Evolutionary conservation across 2,888 invertebrate species (phyloP), one percentile per base, ranked within the genome.

Genomic region (Nomada flava): DNA sequence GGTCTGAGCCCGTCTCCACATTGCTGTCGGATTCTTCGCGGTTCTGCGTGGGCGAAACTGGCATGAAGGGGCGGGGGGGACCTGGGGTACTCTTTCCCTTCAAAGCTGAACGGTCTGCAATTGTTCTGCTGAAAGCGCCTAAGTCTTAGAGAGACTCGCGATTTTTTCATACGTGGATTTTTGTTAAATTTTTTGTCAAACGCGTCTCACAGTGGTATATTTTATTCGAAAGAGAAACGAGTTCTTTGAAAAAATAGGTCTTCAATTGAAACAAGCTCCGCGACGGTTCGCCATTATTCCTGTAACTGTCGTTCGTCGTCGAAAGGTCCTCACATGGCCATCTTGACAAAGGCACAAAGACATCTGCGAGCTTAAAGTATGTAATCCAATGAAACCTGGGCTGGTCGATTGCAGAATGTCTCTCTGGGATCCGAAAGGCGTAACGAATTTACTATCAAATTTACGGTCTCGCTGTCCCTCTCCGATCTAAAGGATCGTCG

Each of bases 391-490:
- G 73, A 64, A 29, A 18, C 59, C 29, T 36, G 26, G 29, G n/a
- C 73, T 65, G 64, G 63, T 29, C 47, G 63, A 50, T 64, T 52
- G 55, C 65, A 60, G 74, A 42, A 26, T 64, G 57, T 59, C 59
- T 15, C 47, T 2, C 23, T 13, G 52, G 18, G 65, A 67, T 67
- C 44, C 42, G 59, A 67, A 53, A 77, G 60, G 29, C 60, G 44
- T 76, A 79, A 79, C 70, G 64, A 79, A 77, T 65, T 60, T 77
- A 79, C 79, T 36, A 55, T 53, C 23, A 55, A 77, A 77, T 77
- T 77, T 71, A 76, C 75, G 47, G 18, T 53, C 75, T 26, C 53
- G 73, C 53, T 67, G 36, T 44, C 42, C 57, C 68, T 42, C 23
- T 23, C 36, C 20, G 52, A 10, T 53, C 36, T 15, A 5, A 20